Conservation (phyloP, 2,888 invertebrate genomes). For the Boloria euphrosyne region DNA sequence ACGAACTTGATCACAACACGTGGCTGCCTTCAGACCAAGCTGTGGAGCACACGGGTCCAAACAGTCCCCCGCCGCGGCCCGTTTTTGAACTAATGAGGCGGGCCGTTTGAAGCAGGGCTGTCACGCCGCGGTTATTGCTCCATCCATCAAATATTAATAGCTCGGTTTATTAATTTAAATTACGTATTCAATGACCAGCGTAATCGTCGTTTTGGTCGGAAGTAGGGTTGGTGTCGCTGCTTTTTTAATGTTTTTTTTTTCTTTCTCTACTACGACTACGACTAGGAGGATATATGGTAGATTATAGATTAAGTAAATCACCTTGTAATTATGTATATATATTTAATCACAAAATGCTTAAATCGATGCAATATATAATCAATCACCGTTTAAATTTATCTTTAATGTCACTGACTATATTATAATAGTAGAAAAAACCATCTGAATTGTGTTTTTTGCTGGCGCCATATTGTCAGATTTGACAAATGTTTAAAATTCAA, state of each 20-base stretch:
- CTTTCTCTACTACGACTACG: no score
- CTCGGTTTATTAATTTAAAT: constrained; percentile 46
- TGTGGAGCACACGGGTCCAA: background rate
- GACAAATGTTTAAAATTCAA: no score
- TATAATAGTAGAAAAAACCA: no score
- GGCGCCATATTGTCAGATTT: no score
- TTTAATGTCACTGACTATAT: no score
- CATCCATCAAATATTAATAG: constrained; percentile 65
- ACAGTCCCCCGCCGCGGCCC: constrained; percentile 18
- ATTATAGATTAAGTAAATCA: no score
- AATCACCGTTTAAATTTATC: no score
- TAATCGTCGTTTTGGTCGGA: constrained; percentile 41
- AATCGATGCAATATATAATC: no score
- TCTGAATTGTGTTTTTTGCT: no score
- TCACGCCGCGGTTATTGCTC: constrained; percentile 48
- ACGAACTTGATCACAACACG: background rate
- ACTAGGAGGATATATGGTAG: no score
- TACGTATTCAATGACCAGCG: constrained; percentile 46
- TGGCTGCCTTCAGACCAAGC: background rate
- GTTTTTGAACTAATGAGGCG: constrained; percentile 47
- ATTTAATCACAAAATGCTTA: no score
- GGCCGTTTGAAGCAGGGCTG: constrained; percentile 62
- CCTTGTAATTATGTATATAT: no score
- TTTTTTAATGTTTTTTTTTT: background rate
- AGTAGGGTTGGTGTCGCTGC: constrained; percentile 9